Conservation (phyloP, 2,888 invertebrate species). For the Andrena fulva region DNA sequence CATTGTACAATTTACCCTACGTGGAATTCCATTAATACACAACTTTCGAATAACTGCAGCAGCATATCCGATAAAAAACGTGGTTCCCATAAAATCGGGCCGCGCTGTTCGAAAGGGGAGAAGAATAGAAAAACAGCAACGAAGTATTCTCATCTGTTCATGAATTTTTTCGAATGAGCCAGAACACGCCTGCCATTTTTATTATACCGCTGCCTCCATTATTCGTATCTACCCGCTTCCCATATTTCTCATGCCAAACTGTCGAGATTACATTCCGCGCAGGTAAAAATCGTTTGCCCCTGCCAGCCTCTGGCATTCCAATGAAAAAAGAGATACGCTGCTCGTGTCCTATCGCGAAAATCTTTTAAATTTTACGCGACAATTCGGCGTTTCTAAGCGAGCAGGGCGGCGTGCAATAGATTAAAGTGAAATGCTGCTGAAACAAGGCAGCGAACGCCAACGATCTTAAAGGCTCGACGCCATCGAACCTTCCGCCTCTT, state of each 20-base stretch:
- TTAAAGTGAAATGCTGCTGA: not conserved
- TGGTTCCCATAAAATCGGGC: not conserved
- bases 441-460: slow-evolving; percentile 1
- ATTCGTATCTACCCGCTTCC: not conserved
- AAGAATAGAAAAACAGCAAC: not conserved
- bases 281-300: not conserved
- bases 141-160: not conserved
- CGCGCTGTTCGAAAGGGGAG: not conserved
- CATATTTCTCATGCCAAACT: slow-evolving; percentile 24
- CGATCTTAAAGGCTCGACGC: slow-evolving; percentile 24
- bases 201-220: slow-evolving; percentile 21
- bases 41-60: no score
- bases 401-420: not conserved
- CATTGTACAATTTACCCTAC: no score
- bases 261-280: slow-evolving; percentile 11
- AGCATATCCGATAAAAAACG: not conserved
- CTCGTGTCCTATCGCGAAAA: not conserved
- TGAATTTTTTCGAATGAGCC: slow-evolving; percentile 13
- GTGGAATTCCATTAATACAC: no score
- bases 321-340: not conserved
- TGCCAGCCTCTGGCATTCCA: not conserved
- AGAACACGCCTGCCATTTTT: slow-evolving; percentile 18
- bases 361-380: not conserved
- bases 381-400: not conserved
- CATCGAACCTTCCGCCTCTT: slow-evolving; percentile 3